phyloP scores from a whole-genome alignment of 1,140 invertebrate species.

The Saxidomus purpurata region DNA sequence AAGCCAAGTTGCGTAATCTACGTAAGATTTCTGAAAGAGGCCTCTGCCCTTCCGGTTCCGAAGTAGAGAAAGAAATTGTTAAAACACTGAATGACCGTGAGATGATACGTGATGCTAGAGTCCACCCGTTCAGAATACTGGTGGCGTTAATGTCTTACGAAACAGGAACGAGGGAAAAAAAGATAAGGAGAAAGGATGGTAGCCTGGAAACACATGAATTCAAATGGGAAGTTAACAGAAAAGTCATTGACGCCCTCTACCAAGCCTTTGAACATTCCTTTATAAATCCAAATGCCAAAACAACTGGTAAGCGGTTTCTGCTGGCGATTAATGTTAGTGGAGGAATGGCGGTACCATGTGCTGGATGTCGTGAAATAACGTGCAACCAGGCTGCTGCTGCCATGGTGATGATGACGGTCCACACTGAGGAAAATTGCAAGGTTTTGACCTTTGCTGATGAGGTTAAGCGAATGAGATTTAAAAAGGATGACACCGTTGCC shows the following conservation, averaged over 20 bases:
- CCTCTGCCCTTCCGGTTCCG: constrained; percentile 86
- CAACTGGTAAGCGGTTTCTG: constrained; percentile 88
- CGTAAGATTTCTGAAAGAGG: constrained; percentile 89
- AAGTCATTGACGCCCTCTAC: constrained; percentile 82
- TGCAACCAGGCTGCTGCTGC: constrained; percentile 70
- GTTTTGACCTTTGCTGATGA: constrained; percentile 77
- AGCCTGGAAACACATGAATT: no score
- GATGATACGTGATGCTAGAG: no score
- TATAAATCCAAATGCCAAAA: constrained; percentile 87
- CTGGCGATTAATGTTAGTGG: constrained; percentile 89
- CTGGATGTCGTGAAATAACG: constrained; percentile 63
- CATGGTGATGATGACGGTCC: constrained; percentile 76
- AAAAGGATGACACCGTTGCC: constrained; percentile 69
- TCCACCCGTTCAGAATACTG: no score
- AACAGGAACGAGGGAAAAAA: constrained; percentile 88
- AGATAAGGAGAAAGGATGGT: constrained; percentile 85
- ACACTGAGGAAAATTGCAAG: constrained; percentile 73
- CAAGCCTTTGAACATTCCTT: constrained; percentile 82
- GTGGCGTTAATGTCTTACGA: constrained; percentile 81
- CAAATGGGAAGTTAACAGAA: constrained; percentile 78
- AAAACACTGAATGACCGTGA: no score
- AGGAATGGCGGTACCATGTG: constrained; percentile 82
- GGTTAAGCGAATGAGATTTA: constrained; percentile 68
- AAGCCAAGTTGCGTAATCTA: no score
- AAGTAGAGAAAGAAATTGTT: no score